phyloP scores from a whole-genome alignment of 2,888 invertebrate species.

The Tetranychus piercei region DNA sequence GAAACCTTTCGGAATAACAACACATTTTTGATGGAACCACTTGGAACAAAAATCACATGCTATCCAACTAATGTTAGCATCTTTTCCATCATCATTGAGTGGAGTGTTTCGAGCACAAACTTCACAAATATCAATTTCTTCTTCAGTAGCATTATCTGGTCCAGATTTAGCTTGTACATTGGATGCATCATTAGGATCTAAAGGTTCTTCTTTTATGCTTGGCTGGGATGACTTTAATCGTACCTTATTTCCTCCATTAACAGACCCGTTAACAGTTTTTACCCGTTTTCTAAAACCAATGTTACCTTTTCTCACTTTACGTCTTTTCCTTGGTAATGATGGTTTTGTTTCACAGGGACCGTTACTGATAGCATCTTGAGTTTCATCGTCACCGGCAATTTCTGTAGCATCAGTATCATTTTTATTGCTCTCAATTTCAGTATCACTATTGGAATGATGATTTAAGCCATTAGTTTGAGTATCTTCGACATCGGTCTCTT shows the following conservation, averaged over 20 bases:
- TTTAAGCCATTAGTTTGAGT: background rate
- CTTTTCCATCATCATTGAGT: too few species aligned
- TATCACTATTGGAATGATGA: constrained; percentile 15
- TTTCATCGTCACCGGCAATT: constrained; percentile 10
- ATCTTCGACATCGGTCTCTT: constrained; percentile 11
- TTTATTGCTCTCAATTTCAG: constrained; percentile 15
- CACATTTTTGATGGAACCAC: background rate
- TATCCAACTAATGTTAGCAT: background rate
- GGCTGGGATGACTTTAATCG: background rate
- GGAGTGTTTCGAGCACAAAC: background rate
- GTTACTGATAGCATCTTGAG: background rate
- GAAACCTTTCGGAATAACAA: background rate
- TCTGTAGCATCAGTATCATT: constrained; percentile 18
- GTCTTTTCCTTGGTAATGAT: background rate
- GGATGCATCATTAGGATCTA: background rate
- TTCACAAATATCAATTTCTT: background rate
- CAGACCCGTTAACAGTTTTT: background rate
- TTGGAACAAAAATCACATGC: background rate
- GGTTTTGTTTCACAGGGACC: background rate
- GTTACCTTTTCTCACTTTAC: background rate
- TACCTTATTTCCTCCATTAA: background rate
- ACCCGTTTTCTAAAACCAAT: background rate
- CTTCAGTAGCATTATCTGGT: background rate
- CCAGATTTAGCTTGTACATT: background rate
- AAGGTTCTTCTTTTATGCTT: background rate